phyloP scores from a whole-genome alignment of 2,797 vertebrate genomes.

The Allobates femoralis region DNA sequence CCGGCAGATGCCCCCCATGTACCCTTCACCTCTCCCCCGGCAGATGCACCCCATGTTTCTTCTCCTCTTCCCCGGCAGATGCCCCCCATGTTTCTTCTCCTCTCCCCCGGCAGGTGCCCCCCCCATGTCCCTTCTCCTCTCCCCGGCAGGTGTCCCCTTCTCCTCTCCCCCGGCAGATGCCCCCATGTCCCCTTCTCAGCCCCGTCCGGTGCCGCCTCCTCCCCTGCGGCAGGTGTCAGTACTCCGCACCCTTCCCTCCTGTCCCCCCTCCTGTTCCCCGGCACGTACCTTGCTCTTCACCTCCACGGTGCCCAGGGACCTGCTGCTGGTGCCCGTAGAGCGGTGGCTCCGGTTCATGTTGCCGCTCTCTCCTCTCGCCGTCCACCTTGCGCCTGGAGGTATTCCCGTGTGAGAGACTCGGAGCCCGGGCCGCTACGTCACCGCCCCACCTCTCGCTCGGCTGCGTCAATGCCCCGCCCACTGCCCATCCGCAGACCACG shows the following conservation, averaged over 20 bases:
- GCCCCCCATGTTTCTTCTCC: neutral
- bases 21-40: neutral
- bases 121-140: neutral
- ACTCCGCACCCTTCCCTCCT: neutral
- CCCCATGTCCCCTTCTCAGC: neutral
- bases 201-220: neutral
- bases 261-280: neutral
- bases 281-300: slow-evolving; percentile 58
- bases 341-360: slow-evolving; percentile 54
- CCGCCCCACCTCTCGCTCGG: neutral
- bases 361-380: slow-evolving; percentile 3
- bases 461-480: neutral
- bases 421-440: slow-evolving; percentile 55
- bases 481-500: neutral
- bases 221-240: neutral
- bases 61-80: neutral
- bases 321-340: slow-evolving; percentile 50
- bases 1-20: neutral
- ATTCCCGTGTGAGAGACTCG: slow-evolving; percentile 31
- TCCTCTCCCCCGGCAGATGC: no score
- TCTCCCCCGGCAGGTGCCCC: neutral
- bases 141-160: neutral
- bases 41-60: neutral
- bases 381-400: slow-evolving; percentile 26
- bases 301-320: slow-evolving; percentile 54